These are phyloP conservation scores for Gymnocheta viridis DNA, from an alignment of 2,888 invertebrate genomes.

Conservation along the genomic window DNA sequence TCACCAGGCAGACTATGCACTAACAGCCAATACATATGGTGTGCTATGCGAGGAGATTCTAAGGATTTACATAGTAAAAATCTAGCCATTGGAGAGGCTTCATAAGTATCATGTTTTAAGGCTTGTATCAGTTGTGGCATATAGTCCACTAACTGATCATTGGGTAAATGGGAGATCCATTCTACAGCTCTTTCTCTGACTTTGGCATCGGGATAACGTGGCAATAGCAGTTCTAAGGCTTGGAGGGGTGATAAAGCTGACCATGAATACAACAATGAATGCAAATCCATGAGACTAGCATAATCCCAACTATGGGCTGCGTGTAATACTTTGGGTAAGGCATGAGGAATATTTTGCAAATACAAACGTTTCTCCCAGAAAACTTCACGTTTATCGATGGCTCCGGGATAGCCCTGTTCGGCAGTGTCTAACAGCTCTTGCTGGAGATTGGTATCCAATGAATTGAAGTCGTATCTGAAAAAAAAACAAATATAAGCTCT, in stretches of 20 bases:
- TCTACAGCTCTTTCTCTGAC: constrained; percentile 93
- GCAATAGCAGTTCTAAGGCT: constrained; percentile 94
- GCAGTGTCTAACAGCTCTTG: constrained; percentile 82
- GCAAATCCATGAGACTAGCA: constrained; percentile 92
- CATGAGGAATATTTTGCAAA: constrained; percentile 91
- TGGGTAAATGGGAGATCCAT: constrained; percentile 90
- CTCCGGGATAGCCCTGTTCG: constrained; percentile 81
- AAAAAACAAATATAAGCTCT: background rate
- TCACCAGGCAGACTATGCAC: constrained; percentile 91
- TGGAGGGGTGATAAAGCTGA: constrained; percentile 91
- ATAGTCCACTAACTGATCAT: constrained; percentile 94
- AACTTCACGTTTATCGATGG: constrained; percentile 84
- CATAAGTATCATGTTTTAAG: constrained; percentile 94
- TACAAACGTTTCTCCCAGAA: constrained; percentile 98
- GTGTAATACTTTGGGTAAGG: constrained; percentile 92
- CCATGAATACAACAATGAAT: constrained; percentile 95
- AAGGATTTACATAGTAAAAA: constrained; percentile 92
- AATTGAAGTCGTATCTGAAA: constrained; percentile 86
- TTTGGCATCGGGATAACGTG: constrained; percentile 95
- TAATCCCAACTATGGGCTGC: constrained; percentile 97
- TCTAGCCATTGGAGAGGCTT: constrained; percentile 92
- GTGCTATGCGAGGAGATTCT: constrained; percentile 94
- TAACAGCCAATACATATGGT: constrained; percentile 96
- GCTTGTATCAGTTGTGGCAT: constrained; percentile 97
- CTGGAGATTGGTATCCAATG: constrained; percentile 88